These are phyloP conservation scores for Polypterus bichir DNA, from an alignment of 2,113 vertebrate genomes.

Conservation along the genomic window DNA sequence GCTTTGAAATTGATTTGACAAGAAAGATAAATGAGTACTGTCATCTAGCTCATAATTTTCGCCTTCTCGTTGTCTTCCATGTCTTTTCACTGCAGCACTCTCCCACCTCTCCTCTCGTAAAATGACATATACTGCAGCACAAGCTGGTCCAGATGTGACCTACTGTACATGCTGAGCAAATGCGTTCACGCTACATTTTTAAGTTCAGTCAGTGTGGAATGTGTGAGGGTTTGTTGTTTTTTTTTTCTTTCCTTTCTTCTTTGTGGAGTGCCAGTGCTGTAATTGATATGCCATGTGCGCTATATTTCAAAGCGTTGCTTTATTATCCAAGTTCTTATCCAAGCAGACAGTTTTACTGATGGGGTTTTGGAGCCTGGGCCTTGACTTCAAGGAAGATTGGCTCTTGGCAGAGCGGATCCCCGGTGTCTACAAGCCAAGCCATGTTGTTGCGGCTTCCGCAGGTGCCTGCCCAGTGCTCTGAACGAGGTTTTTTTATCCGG, in stretches of 20 bases:
- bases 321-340: conserved; percentile 32
- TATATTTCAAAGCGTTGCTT: conserved; percentile 39
- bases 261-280: conserved; percentile 26
- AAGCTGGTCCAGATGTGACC: conserved; percentile 21
- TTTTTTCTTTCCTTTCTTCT: too few species aligned
- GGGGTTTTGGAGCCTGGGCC: conserved; percentile 23
- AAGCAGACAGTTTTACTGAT: conserved; percentile 39
- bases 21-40: too few species aligned
- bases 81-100: too few species aligned
- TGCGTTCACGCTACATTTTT: too few species aligned
- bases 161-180: conserved; percentile 5
- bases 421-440: neutral
- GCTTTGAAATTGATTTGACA: too few species aligned
- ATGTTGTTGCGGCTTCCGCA: neutral
- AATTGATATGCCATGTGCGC: conserved; percentile 52
- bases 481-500: neutral
- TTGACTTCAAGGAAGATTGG: neutral
- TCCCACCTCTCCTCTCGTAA: too few species aligned
- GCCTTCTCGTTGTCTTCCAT: too few species aligned
- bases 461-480: conserved; percentile 1
- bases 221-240: too few species aligned
- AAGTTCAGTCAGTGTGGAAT: too few species aligned
- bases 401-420: neutral
- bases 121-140: neutral
- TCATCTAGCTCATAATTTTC: too few species aligned